Percentiles rank a stretch among this genome's conserved stretches.
Evolutionary conservation across 2,113 vertebrate species (phyloP).

Genomic region (Pluvialis apricaria): DNA sequence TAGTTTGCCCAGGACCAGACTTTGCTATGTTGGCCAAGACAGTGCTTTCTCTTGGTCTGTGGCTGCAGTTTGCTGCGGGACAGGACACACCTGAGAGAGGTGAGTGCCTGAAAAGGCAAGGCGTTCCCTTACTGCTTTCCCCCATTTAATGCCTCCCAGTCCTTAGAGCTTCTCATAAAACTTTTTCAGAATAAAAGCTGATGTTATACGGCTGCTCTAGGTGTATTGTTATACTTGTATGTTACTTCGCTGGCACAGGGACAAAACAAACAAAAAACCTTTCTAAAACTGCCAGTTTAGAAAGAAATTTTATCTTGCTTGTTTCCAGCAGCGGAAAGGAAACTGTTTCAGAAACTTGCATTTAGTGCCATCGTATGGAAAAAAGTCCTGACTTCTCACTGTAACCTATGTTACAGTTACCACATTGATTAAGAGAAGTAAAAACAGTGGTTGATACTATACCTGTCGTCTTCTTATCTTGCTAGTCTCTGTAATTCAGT

Average conservation of each 20-base stretch:
- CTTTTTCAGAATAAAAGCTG: background rate
- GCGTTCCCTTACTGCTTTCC: accelerated
- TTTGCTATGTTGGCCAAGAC: conserved; percentile 68
- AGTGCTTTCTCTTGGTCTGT: conserved; percentile 43
- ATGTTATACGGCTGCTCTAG: background rate
- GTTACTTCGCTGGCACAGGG: background rate
- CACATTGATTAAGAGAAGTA: background rate
- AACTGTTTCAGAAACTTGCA: background rate
- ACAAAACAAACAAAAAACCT: background rate
- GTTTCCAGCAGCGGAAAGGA: background rate
- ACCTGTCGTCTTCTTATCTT: background rate
- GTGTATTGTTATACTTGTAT: accelerated
- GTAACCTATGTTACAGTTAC: too few species aligned
- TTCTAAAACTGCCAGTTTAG: accelerated
- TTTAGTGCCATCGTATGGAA: accelerated
- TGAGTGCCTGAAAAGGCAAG: conserved; percentile 34
- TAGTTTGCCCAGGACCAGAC: background rate
- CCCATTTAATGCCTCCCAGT: background rate
- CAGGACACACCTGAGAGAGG: conserved; percentile 49
- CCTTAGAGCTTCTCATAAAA: accelerated
- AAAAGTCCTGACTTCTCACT: background rate
- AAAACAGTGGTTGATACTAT: accelerated
- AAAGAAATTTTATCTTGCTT: background rate
- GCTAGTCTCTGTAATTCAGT: background rate
- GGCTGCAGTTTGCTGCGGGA: conserved; percentile 51